Base-by-base conservation (phyloP, 2,888 invertebrate species). In the Chalcosyrphus nemorum region DNA sequence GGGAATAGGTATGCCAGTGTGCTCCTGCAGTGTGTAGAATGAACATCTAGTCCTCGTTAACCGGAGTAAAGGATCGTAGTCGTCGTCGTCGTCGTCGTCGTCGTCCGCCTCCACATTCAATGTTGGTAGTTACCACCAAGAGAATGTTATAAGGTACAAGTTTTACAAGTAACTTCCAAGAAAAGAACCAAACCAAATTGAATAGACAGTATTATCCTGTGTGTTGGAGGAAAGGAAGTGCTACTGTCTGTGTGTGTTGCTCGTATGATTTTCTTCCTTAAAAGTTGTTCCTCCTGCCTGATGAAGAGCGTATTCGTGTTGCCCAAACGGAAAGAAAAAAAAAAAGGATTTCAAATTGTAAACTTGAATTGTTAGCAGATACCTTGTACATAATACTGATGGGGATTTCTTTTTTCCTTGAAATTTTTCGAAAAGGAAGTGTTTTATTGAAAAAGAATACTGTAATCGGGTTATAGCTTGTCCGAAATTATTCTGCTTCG, bases 201-300 rank as follows among this genome's bases (percentile, higher is more conserved):
- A 84, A 78, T 68, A 84, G 84, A 70, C 84, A 19, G 61, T 61
- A 82, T 82, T 82, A 82, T 82, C 77, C 24, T 24, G n/a, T 24
- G 24, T 24, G 4, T 4, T 4, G 24, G 24, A 24, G 66, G 59
- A 45, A 24, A 17, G 50, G 32, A 21, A 13, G 21, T 3, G 29
- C 5, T 29, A 29, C 29, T 29, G 7, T 4, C 2, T 29, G 27
- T 43, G 35, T 54, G 5, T 45, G 4, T n/a, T 54, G 61, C n/a
- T 63, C 47, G 63, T 50, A 65, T 63, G 59, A 82, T 54, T 82
- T 72, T 56, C 41, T 61, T 43, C 57, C 43, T 17, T 4, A 50
- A 74, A 82, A 72, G 54, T 77, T 77, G n/a, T 19, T 68, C 56
- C 61, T 74, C n/a, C n/a, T n/a, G n/a, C n/a, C n/a, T 75, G 56